Percentiles rank a stretch among this genome's conserved stretches.
These are phyloP conservation scores for Micrasema minimum DNA, from an alignment of 1,140 invertebrate species.

Conservation along the genomic window DNA sequence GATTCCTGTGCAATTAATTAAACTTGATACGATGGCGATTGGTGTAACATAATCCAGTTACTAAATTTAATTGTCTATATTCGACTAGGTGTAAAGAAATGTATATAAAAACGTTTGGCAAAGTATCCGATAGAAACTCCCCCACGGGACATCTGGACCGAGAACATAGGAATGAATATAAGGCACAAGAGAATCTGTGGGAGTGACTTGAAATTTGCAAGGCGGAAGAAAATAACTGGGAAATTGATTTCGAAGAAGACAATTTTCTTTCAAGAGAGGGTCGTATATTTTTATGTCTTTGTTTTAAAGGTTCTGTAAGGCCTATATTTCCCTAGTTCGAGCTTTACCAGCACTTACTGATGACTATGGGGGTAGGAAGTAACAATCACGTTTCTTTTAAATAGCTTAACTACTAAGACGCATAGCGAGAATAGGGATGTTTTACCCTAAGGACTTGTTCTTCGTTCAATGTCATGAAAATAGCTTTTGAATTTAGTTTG, in stretches of 20 bases:
- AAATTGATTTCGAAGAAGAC: constrained; percentile 39
- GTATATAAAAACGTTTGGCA: not conserved
- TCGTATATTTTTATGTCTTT: constrained; percentile 42
- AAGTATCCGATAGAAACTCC: not conserved
- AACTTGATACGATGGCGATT: no score
- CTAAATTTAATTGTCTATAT: no score
- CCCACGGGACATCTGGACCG: constrained; percentile 11
- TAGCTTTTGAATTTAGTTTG: no score
- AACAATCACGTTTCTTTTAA: constrained; percentile 21
- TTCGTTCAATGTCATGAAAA: no score
- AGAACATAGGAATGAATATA: constrained; percentile 7
- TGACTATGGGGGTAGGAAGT: constrained; percentile 5
- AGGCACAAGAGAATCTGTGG: not conserved
- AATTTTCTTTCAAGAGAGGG: constrained; percentile 27
- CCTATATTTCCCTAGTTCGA: constrained; percentile 4
- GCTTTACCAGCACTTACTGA: not conserved
- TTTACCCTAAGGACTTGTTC: no score
- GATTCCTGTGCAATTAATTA: no score
- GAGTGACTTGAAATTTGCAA: constrained; percentile 32
- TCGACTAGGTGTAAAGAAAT: no score
- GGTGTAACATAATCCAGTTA: no score
- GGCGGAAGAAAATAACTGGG: constrained; percentile 16
- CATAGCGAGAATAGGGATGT: no score
- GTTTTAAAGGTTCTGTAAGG: constrained; percentile 20
- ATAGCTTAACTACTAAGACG: constrained; percentile 1